These are phyloP conservation scores for Beaufortia kweichowensis DNA, from an alignment of 2,113 vertebrate genomes.

Conservation along the genomic window DNA sequence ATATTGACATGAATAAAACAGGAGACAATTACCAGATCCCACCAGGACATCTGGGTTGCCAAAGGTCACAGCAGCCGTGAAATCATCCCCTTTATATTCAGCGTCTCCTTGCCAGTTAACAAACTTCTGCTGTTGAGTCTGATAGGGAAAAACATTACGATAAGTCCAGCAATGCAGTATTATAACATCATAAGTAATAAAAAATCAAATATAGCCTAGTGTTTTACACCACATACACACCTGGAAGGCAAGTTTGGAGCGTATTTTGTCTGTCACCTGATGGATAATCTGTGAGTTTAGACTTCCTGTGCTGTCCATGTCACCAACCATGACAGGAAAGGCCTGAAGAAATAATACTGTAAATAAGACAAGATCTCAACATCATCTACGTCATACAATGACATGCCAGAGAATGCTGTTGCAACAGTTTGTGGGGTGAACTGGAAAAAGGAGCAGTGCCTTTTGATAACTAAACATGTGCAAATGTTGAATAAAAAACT, in stretches of 20 bases:
- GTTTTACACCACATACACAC: constrained; percentile 56
- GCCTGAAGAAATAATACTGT: constrained; percentile 65
- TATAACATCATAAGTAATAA: not conserved
- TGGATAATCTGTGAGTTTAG: constrained; percentile 89
- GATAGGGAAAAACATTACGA: constrained; percentile 4
- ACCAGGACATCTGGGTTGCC: constrained; percentile 85
- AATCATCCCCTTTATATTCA: constrained; percentile 83
- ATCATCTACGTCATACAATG: too few species aligned
- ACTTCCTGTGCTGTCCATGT: constrained; percentile 88
- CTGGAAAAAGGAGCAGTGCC: too few species aligned
- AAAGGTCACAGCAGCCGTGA: constrained; percentile 80
- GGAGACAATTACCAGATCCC: constrained; percentile 78
- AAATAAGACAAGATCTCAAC: not conserved
- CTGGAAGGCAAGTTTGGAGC: constrained; percentile 88
- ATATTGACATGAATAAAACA: not conserved
- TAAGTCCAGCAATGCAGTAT: not conserved
- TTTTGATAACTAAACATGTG: too few species aligned
- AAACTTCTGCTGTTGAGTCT: constrained; percentile 88
- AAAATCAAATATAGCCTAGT: not conserved
- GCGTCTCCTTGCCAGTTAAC: constrained; percentile 88
- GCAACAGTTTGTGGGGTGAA: too few species aligned
- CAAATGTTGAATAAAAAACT: not conserved
- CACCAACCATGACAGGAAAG: constrained; percentile 85
- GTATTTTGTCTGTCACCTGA: constrained; percentile 74
- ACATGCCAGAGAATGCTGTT: too few species aligned